phyloP scores from a whole-genome alignment of 2,888 invertebrate species.

The Plagodis pulveraria region DNA sequence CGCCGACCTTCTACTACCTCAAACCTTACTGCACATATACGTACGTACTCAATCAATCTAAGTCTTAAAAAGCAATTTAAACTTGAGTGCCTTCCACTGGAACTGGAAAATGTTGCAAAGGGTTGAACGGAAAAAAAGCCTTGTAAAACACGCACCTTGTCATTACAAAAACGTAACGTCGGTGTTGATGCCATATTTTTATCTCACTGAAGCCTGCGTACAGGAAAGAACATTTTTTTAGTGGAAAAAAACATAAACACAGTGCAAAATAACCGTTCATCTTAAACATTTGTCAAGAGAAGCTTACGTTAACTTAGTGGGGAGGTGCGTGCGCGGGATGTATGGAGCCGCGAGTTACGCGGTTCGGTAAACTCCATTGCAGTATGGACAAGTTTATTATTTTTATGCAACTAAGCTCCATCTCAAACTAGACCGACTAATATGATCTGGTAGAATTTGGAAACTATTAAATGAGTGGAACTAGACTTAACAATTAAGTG shows the following conservation, averaged over 20 bases:
- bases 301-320: conserved; percentile 79
- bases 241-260: conserved; percentile 70
- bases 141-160: conserved; percentile 48
- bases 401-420: too few relatives aligned
- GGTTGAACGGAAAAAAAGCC: conserved; percentile 24
- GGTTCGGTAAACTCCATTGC: conserved; percentile 19
- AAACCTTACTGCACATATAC: conserved; percentile 1
- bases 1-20: not conserved
- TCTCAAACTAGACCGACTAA: too few relatives aligned
- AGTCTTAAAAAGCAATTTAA: conserved; percentile 21
- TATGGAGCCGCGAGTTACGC: conserved; percentile 53
- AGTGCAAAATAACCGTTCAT: conserved; percentile 81
- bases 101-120: conserved; percentile 9
- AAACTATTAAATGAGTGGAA: too few relatives aligned
- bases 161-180: conserved; percentile 51
- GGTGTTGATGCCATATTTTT: conserved; percentile 54
- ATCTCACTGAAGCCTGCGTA: conserved; percentile 56
- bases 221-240: conserved; percentile 58
- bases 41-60: conserved; percentile 12
- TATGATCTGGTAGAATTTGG: too few relatives aligned
- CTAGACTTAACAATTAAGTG: too few relatives aligned
- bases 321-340: conserved; percentile 68
- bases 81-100: conserved; percentile 20
- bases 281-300: conserved; percentile 81
- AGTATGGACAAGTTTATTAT: conserved; percentile 7